Base-by-base conservation (phyloP, 2,113 vertebrate genomes). In the Planiliza haematocheilus region DNA sequence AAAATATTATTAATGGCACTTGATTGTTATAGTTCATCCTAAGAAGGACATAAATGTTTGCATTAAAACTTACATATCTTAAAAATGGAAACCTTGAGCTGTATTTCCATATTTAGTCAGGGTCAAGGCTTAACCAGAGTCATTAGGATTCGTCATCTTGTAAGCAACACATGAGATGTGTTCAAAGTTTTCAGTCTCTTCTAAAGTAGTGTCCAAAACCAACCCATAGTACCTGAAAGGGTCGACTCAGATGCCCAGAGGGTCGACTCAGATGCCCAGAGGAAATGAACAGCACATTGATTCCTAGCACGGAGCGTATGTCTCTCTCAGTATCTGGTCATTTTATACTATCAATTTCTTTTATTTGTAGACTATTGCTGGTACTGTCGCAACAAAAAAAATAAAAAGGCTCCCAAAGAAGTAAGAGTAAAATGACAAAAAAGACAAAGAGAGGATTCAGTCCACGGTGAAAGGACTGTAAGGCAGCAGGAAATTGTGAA, bases 401-500 rank as follows among this genome's bases (percentile, higher is more conserved):
- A 10, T 59, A 60, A 51, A 7, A 37, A 34, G 21, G 20, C 55
- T n/a, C 49, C 34, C 16, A 20, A 50, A 66, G 62, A 53, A 61
- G 51, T 73, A 34, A 57, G 34, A 69, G 24, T 59, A 49, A 65
- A 63, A 66, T 48, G 48, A 73, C 21, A 60, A 66, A 78, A 53
- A 73, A 45, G 57, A 64, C 55, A 81, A 72, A 75, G 4, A 57
- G 13, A 62, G 39, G 42, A 58, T 71, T 68, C 69, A 49, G 57
- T 68, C 57, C 18, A 65, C 12, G 43, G 42, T 75, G 65, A 74
- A 11, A 60, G 30, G 58, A 80, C 70, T 42, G 58, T 69, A 70
- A 66, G 59, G 51, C 64, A 18, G 49, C 34, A 76, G 66, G 73
- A 87, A 70, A 75, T 6, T 66, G 39, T 66, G 58, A 85, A 64